Conservation (phyloP, 2,888 invertebrate species). For the Agriopis leucophaearia region DNA sequence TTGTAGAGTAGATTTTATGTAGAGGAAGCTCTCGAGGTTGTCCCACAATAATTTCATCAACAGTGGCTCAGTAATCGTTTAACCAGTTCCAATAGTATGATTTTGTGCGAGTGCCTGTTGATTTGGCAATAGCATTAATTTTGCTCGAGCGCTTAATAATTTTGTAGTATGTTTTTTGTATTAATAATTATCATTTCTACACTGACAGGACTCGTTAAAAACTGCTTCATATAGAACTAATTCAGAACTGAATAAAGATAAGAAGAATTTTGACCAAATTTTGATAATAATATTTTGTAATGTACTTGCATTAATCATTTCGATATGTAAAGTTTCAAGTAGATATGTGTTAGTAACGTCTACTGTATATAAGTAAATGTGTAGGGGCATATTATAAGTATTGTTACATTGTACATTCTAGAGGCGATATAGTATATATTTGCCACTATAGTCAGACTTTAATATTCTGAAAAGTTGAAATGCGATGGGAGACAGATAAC, state of each 20-base stretch:
- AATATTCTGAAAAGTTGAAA: slow-evolving; percentile 12
- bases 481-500: slow-evolving; percentile 17
- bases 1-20: too few relatives aligned
- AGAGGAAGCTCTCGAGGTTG: too few relatives aligned
- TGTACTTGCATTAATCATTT: too few relatives aligned
- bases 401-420: neutral
- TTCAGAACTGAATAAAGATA: neutral
- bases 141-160: too few relatives aligned
- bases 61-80: too few relatives aligned
- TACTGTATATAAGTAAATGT: neutral
- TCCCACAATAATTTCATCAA: too few relatives aligned
- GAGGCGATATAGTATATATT: slow-evolving; percentile 10
- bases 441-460: slow-evolving; percentile 1
- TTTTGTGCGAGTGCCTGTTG: too few relatives aligned
- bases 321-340: too few relatives aligned
- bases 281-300: neutral
- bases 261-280: neutral
- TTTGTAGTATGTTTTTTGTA: too few relatives aligned
- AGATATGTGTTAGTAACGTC: neutral
- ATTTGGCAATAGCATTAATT: too few relatives aligned
- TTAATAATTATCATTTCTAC: neutral
- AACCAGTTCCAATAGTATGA: too few relatives aligned
- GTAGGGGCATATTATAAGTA: neutral
- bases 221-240: neutral
- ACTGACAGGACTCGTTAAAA: neutral